A percentile compares a stretch with the other conserved stretches of the same genome.
Evolutionary conservation across 2,888 invertebrate genomes (phyloP).

Genomic region (Dicyrtomina minuta): DNA sequence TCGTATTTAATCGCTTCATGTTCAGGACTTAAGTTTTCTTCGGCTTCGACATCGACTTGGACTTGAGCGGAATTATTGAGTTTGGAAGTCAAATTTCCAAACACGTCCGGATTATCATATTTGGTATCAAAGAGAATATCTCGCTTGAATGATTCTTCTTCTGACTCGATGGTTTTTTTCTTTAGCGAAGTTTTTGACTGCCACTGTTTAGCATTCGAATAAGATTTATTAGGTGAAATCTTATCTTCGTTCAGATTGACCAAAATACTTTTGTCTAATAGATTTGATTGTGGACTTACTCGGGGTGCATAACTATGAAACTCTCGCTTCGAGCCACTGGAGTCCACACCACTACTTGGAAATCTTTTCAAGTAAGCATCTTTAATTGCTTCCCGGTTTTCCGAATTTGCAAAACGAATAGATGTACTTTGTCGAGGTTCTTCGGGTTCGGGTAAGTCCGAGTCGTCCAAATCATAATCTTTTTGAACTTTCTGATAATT

Average conservation of each 20-base stretch:
- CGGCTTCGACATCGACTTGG: not conserved
- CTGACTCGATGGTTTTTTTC: too few species aligned
- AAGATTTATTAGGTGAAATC: too few species aligned
- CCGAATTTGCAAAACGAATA: not conserved
- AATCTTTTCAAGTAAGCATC: conserved; percentile 1
- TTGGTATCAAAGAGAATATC: not conserved
- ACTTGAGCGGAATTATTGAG: not conserved
- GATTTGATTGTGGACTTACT: not conserved
- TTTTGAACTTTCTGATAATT: not conserved
- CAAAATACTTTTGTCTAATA: too few species aligned
- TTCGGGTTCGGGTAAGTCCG: not conserved
- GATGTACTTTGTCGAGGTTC: conserved; percentile 6
- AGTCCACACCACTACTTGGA: not conserved
- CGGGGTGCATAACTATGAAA: conserved; percentile 15
- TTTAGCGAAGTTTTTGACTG: too few species aligned
- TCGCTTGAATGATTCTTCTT: not conserved
- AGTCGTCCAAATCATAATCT: conserved; percentile 20
- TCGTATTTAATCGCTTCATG: too few species aligned
- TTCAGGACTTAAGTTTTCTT: not conserved
- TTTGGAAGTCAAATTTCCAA: conserved; percentile 14
- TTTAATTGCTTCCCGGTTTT: conserved; percentile 12
- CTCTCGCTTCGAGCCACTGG: conserved; percentile 15
- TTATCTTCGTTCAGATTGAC: not conserved
- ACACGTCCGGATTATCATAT: conserved; percentile 16
- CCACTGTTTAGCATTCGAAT: too few species aligned